Conservation (phyloP, 2,113 vertebrate genomes). For the Oophaga pumilio region DNA sequence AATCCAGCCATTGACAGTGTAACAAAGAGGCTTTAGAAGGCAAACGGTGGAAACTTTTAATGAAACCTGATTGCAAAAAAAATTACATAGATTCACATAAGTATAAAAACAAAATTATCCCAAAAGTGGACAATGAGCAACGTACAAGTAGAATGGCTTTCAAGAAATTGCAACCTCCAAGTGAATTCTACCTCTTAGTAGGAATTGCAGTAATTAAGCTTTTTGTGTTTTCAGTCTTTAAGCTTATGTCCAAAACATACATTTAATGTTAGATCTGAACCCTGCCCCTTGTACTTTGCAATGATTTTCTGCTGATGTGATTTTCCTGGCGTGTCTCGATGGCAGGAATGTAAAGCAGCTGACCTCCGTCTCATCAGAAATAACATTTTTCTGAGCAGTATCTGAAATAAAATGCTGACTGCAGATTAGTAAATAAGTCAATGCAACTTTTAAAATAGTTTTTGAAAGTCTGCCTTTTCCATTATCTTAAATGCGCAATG, state of each 20-base stretch:
- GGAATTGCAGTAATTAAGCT: too few species aligned
- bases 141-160: too few species aligned
- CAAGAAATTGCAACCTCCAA: too few species aligned
- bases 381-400: background rate
- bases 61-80: too few species aligned
- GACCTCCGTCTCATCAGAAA: background rate
- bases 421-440: background rate
- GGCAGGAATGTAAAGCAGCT: background rate
- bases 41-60: too few species aligned
- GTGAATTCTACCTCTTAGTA: too few species aligned
- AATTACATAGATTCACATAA: too few species aligned
- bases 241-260: background rate
- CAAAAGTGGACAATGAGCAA: too few species aligned
- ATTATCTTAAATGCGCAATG: background rate
- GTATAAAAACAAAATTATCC: too few species aligned
- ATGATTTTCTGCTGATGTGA: background rate
- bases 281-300: background rate
- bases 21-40: too few species aligned
- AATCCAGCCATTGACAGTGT: too few species aligned
- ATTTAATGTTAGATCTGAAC: background rate
- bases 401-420: background rate
- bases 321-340: background rate
- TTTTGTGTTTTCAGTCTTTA: too few species aligned
- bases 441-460: background rate
- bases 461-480: background rate